Evolutionary conservation across 1,140 invertebrate genomes (phyloP).

Genomic region (Lasioglossum baleicum): DNA sequence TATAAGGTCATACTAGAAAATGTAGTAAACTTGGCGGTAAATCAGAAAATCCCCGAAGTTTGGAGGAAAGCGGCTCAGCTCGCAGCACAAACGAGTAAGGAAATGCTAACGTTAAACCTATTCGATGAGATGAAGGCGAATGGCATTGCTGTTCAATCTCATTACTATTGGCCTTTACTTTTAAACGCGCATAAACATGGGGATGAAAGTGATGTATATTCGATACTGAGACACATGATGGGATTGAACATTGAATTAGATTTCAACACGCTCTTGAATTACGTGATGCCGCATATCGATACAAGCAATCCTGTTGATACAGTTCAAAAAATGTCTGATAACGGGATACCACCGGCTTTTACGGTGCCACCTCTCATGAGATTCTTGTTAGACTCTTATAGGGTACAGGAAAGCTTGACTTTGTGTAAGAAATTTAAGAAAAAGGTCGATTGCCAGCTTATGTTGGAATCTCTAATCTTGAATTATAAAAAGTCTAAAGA

Average conservation of each 20-base stretch:
- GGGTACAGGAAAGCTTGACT: conserved; percentile 75
- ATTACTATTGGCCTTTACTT: conserved; percentile 83
- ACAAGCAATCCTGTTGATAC: conserved; percentile 76
- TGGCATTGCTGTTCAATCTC: conserved; percentile 76
- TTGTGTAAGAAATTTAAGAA: conserved; percentile 76
- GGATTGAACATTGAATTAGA: conserved; percentile 79
- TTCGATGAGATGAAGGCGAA: conserved; percentile 77
- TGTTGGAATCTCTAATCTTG: conserved; percentile 65
- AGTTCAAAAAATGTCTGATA: conserved; percentile 78
- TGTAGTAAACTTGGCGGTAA: conserved; percentile 73
- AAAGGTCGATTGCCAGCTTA: conserved; percentile 72
- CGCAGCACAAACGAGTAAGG: conserved; percentile 72
- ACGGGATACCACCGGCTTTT: conserved; percentile 70
- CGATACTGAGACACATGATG: conserved; percentile 78
- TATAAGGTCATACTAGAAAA: conserved; percentile 70
- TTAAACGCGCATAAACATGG: conserved; percentile 35
- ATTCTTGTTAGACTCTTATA: conserved; percentile 76
- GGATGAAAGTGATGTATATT: conserved; percentile 78
- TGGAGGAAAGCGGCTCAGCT: conserved; percentile 74
- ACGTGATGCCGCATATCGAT: conserved; percentile 79
- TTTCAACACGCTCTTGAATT: conserved; percentile 80
- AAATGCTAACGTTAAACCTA: conserved; percentile 75
- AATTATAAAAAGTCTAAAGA: conserved; percentile 60
- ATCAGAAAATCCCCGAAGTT: conserved; percentile 72
- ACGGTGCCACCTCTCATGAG: conserved; percentile 79